Base-by-base conservation (phyloP, 2,797 vertebrate genomes). In the Tenualosa ilisha region DNA sequence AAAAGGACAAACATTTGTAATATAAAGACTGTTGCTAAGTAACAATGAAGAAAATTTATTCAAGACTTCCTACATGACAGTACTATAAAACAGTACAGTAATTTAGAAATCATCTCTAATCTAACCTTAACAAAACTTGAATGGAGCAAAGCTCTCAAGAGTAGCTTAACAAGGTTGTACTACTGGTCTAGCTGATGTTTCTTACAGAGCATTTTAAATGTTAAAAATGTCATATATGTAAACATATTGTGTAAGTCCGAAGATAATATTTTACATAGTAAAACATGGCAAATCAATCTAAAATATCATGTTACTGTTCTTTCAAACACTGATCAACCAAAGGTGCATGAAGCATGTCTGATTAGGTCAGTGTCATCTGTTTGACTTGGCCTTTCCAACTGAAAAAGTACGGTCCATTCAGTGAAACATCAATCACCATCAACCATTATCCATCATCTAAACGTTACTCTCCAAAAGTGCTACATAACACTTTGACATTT, bases 31-130 rank as follows among this genome's bases (percentile, higher is more conserved):
- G 26, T 26, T 65, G 63, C 1, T 31, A n/a, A 13, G 12, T 31
- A 65, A 31, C 61, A 65, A 24, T 13, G 63, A 12, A 65, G 5
- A 68, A 68, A 31, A 87, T 92, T 93, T 91, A 90, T 93, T 94
- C 85, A 82, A 49, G 83, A 87, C 85, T 91, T 94, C 85, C 93
- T 95, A 94, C 91, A 94, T 94, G 90, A 91, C 83, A 85, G 94
- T 95, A 95, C 94, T 94, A 92, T 95, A 96, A 96, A 96, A 96
- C 95, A 95, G 95, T 95, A 96, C 92, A 90, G 89, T 90, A 89
- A 93, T 93, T 37, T 93, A 94, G 89, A 93, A 92, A 92, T 88
- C 84, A 87, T 89, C 86, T 65, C 63, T 65, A 65, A 31, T 65
- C 63, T 65, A 65, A 13, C 0, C 24, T 65, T 65, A 12, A 12